Percentiles rank a stretch among this genome's conserved stretches.
Conservation (phyloP, 2,113 vertebrate genomes). For the Sorex araneus region DNA sequence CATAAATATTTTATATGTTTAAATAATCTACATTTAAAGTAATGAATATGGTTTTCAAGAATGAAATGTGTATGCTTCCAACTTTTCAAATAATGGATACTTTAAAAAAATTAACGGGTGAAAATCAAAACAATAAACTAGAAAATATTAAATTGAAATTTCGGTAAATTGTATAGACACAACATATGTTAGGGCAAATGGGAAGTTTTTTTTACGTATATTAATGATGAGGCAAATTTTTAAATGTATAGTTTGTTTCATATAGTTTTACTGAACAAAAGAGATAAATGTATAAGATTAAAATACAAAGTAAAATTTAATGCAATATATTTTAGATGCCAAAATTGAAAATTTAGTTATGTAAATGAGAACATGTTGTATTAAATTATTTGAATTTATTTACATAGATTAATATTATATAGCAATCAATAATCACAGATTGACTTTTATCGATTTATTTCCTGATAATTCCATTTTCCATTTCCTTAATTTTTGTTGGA, state of each 20-base stretch:
- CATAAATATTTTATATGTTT: neutral
- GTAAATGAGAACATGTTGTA: too few species aligned
- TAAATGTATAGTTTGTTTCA: neutral
- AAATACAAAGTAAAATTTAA: too few species aligned
- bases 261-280: neutral
- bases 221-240: neutral
- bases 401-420: too few species aligned
- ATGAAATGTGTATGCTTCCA: too few species aligned
- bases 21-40: conserved; percentile 8
- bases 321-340: too few species aligned
- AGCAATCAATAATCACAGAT: too few species aligned
- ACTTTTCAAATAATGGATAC: neutral
- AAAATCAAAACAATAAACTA: conserved; percentile 31
- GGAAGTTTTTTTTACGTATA: neutral
- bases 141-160: neutral
- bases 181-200: neutral
- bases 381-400: too few species aligned
- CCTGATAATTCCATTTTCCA: too few species aligned
- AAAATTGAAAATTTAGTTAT: too few species aligned
- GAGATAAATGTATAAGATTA: neutral
- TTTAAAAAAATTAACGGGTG: neutral
- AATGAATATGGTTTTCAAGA: neutral
- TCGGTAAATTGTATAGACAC: neutral
- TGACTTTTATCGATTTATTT: too few species aligned
- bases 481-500: too few species aligned